phyloP scores from a whole-genome alignment of 2,797 vertebrate genomes.

The Muscicapa comitata region DNA sequence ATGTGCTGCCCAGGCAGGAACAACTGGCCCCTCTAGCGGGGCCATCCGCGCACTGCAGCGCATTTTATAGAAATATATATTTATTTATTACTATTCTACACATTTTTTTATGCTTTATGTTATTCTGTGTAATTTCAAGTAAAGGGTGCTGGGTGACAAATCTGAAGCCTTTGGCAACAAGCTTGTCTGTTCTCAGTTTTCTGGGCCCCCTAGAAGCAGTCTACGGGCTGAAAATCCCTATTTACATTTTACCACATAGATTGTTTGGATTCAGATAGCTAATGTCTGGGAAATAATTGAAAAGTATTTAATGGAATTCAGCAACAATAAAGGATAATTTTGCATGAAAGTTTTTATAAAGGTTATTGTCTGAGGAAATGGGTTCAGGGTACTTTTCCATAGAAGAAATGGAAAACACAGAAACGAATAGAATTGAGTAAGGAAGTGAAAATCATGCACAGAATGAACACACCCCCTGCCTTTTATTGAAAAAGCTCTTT shows the following conservation, averaged over 20 bases:
- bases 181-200: neutral
- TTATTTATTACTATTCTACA: too few relatives aligned
- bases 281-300: conserved; percentile 12
- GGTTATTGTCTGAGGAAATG: conserved; percentile 8
- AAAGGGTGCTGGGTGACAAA: neutral
- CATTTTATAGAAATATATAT: too few relatives aligned
- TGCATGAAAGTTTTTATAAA: conserved; percentile 5
- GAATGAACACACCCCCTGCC: neutral
- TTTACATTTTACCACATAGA: neutral
- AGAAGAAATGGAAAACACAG: conserved; percentile 11
- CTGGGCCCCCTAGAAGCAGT: neutral
- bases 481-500: conserved; percentile 17
- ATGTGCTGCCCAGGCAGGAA: neutral
- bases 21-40: conserved; percentile 81
- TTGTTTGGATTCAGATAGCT: conserved; percentile 42
- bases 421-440: neutral
- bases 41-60: neutral
- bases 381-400: neutral
- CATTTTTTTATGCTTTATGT: neutral
- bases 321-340: conserved; percentile 17
- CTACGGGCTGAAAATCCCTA: neutral
- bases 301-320: conserved; percentile 41
- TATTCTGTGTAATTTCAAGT: neutral
- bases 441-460: neutral
- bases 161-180: neutral